These are phyloP conservation scores for Scaptomyza montana DNA, from an alignment of 1,140 invertebrate genomes.

Conservation along the genomic window DNA sequence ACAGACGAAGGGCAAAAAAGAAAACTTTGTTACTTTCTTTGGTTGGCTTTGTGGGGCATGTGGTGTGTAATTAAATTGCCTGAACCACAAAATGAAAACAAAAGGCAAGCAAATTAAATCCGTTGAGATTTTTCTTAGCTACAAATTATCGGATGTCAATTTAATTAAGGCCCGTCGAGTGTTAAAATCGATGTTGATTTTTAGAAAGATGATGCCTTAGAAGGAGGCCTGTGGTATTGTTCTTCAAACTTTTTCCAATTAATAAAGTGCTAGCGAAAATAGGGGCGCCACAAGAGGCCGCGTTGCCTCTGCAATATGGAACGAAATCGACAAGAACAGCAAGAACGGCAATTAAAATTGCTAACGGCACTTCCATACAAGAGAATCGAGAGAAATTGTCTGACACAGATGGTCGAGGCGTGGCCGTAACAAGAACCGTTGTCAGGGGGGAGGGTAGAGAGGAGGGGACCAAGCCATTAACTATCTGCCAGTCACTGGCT, in stretches of 20 bases:
- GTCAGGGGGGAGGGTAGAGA: neutral
- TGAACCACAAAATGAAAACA: conserved; percentile 14
- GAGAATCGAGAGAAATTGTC: conserved; percentile 22
- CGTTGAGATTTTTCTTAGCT: neutral
- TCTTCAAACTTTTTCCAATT: conserved; percentile 59
- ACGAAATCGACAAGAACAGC: conserved; percentile 38
- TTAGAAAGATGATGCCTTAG: conserved; percentile 43
- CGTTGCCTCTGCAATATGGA: conserved; percentile 25
- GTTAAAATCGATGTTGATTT: conserved; percentile 60
- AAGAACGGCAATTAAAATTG: conserved; percentile 70
- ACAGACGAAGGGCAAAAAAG: conserved; percentile 2
- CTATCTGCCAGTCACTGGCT: conserved; percentile 33
- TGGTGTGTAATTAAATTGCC: conserved; percentile 35
- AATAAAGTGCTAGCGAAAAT: conserved; percentile 51
- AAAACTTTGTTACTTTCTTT: conserved; percentile 43
- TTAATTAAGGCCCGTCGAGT: conserved; percentile 1
- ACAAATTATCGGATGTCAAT: conserved; percentile 34
- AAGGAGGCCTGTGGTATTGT: neutral
- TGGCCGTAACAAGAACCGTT: conserved; percentile 21
- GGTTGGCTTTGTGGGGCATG: conserved; percentile 14
- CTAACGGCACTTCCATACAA: conserved; percentile 37
- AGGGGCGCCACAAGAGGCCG: neutral
- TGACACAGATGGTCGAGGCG: conserved; percentile 44
- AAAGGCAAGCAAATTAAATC: conserved; percentile 46
- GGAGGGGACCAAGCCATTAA: conserved; percentile 16